Percentiles rank a stretch among this genome's conserved stretches.
Evolutionary conservation across 2,797 vertebrate species (phyloP).

Genomic region (Myoxocephalus aenaeus): DNA sequence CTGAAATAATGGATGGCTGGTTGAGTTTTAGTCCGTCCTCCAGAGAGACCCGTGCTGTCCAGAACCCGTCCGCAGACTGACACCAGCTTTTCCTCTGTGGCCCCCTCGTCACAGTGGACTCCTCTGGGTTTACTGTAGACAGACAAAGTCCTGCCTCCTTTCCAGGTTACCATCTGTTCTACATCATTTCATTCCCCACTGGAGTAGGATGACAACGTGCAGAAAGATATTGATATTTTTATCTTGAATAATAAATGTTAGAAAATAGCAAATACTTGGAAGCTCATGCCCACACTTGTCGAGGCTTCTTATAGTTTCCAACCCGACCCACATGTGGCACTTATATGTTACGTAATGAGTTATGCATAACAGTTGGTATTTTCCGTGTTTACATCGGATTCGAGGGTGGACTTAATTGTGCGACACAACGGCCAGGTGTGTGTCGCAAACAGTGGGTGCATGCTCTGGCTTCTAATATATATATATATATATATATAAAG

Average conservation of each 20-base stretch:
- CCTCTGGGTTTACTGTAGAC: background rate
- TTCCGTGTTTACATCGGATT: conserved; percentile 47
- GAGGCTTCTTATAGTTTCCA: conserved; percentile 28
- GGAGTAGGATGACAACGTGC: background rate
- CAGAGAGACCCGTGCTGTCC: conserved; percentile 33
- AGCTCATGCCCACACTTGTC: conserved; percentile 40
- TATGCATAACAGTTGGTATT: conserved; percentile 51
- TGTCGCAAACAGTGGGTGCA: conserved; percentile 9
- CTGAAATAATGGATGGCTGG: conserved; percentile 31
- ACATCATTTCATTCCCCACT: conserved; percentile 4
- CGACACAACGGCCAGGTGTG: background rate
- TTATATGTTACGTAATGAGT: conserved; percentile 32
- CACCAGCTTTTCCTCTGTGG: conserved; percentile 25
- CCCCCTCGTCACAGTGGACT: conserved; percentile 17
- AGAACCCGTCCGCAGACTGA: conserved; percentile 31
- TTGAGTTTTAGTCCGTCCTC: conserved; percentile 30
- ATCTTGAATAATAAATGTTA: background rate
- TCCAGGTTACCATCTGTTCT: conserved; percentile 6
- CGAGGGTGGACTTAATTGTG: conserved; percentile 4
- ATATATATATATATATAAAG: no score
- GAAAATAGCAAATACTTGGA: conserved; percentile 39
- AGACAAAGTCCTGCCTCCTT: background rate
- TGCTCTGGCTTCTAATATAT: background rate
- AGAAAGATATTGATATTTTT: conserved; percentile 16
- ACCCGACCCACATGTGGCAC: conserved; percentile 47